phyloP scores from a whole-genome alignment of 2,888 invertebrate genomes.

The Saturnia japonica region DNA sequence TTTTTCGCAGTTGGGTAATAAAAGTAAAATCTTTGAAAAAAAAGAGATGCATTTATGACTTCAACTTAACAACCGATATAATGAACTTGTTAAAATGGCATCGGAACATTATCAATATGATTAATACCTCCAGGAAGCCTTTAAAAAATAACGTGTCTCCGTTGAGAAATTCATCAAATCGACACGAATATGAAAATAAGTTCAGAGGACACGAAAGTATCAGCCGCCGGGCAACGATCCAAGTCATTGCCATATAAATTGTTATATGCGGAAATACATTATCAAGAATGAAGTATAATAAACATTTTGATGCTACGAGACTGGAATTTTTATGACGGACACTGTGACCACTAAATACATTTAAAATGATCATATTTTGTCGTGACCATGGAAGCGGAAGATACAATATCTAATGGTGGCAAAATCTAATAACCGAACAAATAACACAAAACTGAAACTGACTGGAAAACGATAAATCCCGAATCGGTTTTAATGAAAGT shows the following conservation, averaged over 20 bases:
- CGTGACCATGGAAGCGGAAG: not conserved
- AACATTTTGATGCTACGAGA: not conserved
- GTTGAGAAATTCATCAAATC: not conserved
- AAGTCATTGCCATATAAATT: not conserved
- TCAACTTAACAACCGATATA: not conserved
- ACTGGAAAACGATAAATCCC: not conserved
- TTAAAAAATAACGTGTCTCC: not conserved
- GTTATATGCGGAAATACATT: conserved; percentile 7
- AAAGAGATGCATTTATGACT: not conserved
- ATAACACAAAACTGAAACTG: not conserved
- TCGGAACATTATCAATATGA: not conserved
- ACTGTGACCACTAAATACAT: not conserved
- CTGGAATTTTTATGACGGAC: conserved; percentile 4
- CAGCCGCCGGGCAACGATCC: conserved; percentile 1
- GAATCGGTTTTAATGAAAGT: conserved; percentile 7
- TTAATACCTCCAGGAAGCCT: not conserved
- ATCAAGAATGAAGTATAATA: not conserved
- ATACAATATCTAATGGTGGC: not conserved
- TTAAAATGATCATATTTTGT: not conserved
- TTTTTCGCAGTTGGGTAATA: not conserved
- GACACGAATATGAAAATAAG: not conserved
- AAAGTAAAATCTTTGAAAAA: not conserved
- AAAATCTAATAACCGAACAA: not conserved
- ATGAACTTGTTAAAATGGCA: not conserved
- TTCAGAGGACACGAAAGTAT: not conserved